Base-by-base conservation (phyloP, 2,113 vertebrate species). In the Callocephalon fimbriatum region DNA sequence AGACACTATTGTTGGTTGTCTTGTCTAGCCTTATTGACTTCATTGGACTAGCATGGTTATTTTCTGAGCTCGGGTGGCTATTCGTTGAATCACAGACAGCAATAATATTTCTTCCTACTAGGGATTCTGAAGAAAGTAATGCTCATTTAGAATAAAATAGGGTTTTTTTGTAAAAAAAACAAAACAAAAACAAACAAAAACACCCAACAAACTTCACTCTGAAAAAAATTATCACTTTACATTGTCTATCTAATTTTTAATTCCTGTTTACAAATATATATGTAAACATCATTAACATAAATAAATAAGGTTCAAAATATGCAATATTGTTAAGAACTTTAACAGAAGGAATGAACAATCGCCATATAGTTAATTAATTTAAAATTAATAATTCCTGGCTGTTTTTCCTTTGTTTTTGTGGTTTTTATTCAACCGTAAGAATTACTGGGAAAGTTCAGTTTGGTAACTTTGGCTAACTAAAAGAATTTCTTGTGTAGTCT, bases 351-450 rank as follows among this genome's bases (percentile, higher is more conserved):
- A 67, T 1, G 16, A 73, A 31, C 2, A 48, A 31, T 61, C 5
- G 22, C 4, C 1, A 2, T 35, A 25, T 58, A 6, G 11, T 11
- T 56, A 53, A 61, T 51, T 35, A 0, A 65, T 66, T 77, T 32
- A 4, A 68, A 83, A 89, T 35, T 2, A 59, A 37, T 23, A 58
- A 40, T 21, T 56, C 20, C 11, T 68, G 15, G 6, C 10, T 38
- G 2, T 3, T 35, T 82, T 75, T 44, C 5, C 6, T 47, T 3
- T 7, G 2, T 2, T 63, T 59, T 32, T 58, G 2, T 56, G 4
- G 42, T 83, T 74, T 84, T 15, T 47, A 59, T 9, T 63, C 4
- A 54, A n/a, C 3, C 26, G 11, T 37, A 37, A 37, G 15, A 79
- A 63, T 54, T 59, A 72, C 3, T 72, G 18, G 8, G 63, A 58